Conservation (phyloP, 1,140 invertebrate genomes). For the Prorops nasuta region DNA sequence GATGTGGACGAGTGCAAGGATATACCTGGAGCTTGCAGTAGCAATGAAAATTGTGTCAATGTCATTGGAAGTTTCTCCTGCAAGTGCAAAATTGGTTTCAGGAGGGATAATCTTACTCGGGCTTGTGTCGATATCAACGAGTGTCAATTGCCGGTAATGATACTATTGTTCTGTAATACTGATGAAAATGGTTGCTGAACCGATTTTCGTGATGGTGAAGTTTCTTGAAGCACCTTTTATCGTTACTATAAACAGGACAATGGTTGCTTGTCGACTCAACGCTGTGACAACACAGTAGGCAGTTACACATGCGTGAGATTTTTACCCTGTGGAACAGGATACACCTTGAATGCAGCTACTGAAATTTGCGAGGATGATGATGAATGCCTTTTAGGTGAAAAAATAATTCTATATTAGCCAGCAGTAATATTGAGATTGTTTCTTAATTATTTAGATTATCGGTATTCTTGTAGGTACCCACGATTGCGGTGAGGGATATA, state of each 20-base stretch:
- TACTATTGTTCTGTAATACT: neutral
- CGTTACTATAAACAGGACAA: no score
- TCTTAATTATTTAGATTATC: no score
- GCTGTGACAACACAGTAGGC: slow-evolving; percentile 89
- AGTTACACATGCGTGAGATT: slow-evolving; percentile 81
- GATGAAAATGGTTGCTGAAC: no score
- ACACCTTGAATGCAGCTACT: slow-evolving; percentile 85
- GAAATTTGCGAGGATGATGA: slow-evolving; percentile 92
- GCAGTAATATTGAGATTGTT: no score
- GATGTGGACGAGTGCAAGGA: slow-evolving; percentile 70
- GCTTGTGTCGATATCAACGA: slow-evolving; percentile 68
- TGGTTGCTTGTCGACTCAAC: slow-evolving; percentile 65
- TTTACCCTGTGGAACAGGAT: slow-evolving; percentile 92
- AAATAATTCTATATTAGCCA: no score
- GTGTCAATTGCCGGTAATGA: slow-evolving; percentile 54
- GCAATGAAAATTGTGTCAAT: slow-evolving; percentile 58
- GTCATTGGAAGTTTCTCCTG: slow-evolving; percentile 58
- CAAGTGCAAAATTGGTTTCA: slow-evolving; percentile 57
- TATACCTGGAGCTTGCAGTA: slow-evolving; percentile 53
- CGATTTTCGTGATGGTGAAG: no score
- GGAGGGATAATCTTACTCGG: slow-evolving; percentile 55
- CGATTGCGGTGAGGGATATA: slow-evolving; percentile 76
- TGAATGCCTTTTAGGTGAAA: slow-evolving; percentile 82
- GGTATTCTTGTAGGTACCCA: no score
- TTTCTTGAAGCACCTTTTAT: no score